phyloP scores from a whole-genome alignment of 2,797 vertebrate genomes.

The Myotis daubentonii region DNA sequence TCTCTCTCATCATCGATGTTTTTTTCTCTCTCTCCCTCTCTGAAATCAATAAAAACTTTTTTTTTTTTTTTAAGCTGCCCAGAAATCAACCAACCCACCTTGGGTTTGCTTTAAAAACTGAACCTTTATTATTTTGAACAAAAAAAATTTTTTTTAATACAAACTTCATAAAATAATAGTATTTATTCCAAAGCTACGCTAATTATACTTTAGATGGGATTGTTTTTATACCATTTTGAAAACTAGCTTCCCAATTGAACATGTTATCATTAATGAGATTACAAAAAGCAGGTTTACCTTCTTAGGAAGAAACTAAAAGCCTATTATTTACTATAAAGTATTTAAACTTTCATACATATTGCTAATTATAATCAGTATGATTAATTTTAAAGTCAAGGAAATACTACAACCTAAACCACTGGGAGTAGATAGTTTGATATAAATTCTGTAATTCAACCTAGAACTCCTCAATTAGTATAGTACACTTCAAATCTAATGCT shows the following conservation, averaged over 20 bases:
- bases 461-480: not conserved
- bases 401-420: not conserved
- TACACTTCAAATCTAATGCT: not conserved
- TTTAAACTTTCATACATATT: not conserved
- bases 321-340: not conserved
- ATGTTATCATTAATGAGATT: not conserved
- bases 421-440: not conserved
- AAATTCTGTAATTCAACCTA: not conserved
- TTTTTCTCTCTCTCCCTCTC: too few relatives aligned
- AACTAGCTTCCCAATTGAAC: not conserved
- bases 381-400: slow-evolving; percentile 4
- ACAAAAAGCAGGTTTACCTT: not conserved
- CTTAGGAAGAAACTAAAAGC: not conserved
- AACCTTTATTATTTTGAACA: too few relatives aligned
- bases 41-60: too few relatives aligned
- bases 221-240: not conserved
- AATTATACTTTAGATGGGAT: not conserved
- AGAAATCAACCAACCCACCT: too few relatives aligned
- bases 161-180: not conserved
- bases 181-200: slow-evolving; percentile 4
- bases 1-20: too few relatives aligned
- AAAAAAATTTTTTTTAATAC: too few relatives aligned
- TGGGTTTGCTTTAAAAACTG: too few relatives aligned
- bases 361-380: not conserved
- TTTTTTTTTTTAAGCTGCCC: too few relatives aligned